phyloP scores from a whole-genome alignment of 2,113 vertebrate genomes.

The Apus apus region DNA sequence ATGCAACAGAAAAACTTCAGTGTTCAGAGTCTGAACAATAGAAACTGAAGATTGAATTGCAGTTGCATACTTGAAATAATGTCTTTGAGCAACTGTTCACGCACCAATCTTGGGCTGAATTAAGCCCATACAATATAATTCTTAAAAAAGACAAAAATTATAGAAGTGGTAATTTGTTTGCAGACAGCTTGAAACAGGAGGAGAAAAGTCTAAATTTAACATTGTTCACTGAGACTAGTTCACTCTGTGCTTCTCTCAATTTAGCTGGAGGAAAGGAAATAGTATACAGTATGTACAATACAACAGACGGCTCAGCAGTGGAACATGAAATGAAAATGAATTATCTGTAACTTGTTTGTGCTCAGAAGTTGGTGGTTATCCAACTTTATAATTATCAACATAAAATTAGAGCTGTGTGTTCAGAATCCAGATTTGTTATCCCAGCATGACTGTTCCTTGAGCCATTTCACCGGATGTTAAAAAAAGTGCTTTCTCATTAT shows the following conservation, averaged over 20 bases:
- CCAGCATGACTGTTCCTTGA: constrained; percentile 11
- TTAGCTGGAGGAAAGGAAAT: constrained; percentile 50
- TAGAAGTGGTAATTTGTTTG: background rate
- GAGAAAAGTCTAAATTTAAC: background rate
- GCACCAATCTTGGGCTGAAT: background rate
- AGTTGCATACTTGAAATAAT: background rate
- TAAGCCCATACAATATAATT: background rate
- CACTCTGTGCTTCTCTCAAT: constrained; percentile 12
- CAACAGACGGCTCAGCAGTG: constrained; percentile 54
- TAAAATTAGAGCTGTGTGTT: constrained; percentile 49
- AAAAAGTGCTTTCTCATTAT: background rate
- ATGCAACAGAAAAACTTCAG: background rate
- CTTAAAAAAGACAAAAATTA: background rate
- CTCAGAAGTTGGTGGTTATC: constrained; percentile 35
- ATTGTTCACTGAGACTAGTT: background rate
- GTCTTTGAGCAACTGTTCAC: background rate
- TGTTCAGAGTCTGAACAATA: background rate
- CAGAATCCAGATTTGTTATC: constrained; percentile 36
- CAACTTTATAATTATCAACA: constrained; percentile 60
- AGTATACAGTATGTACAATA: background rate
- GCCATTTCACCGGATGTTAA: background rate
- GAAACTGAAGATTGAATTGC: background rate
- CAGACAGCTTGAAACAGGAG: background rate
- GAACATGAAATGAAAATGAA: constrained; percentile 40
- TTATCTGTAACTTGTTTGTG: constrained; percentile 57